Evolutionary conservation across 2,797 vertebrate species (phyloP).

Genomic region (Pygocentrus nattereri): DNA sequence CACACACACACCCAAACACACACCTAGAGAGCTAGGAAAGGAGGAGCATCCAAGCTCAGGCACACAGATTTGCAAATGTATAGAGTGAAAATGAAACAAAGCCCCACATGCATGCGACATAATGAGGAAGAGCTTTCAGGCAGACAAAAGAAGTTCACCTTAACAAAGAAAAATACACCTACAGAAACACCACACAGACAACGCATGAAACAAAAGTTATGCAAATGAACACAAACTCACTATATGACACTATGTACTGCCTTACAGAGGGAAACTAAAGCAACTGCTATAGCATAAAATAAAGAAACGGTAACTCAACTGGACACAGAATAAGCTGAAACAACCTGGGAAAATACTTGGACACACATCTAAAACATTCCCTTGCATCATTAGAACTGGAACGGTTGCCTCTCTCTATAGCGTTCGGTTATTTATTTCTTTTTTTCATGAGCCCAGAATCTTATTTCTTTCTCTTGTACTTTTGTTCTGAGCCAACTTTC

Average conservation of each 20-base stretch:
- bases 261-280: neutral
- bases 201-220: slow-evolving; percentile 5
- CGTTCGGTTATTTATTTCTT: neutral
- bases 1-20: slow-evolving; percentile 29
- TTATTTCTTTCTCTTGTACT: neutral
- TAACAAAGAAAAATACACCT: slow-evolving; percentile 22
- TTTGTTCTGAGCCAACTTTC: slow-evolving; percentile 2
- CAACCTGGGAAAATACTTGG: slow-evolving; percentile 38
- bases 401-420: slow-evolving; percentile 30
- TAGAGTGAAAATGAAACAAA: slow-evolving; percentile 10
- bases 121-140: neutral
- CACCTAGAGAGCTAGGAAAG: slow-evolving; percentile 37
- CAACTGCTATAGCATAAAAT: neutral
- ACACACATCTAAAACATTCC: slow-evolving; percentile 68
- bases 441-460: neutral
- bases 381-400: slow-evolving; percentile 64
- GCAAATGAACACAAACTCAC: slow-evolving; percentile 1
- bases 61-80: slow-evolving; percentile 22
- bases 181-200: slow-evolving; percentile 21
- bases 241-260: slow-evolving; percentile 22
- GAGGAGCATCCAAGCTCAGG: slow-evolving; percentile 16
- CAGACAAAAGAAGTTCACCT: slow-evolving; percentile 4
- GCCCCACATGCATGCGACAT: neutral
- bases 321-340: slow-evolving; percentile 31
- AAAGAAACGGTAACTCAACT: neutral